A percentile compares a stretch with the other conserved stretches of the same genome.
These are phyloP conservation scores for Drepana arcuata DNA, from an alignment of 1,140 invertebrate genomes.

Conservation along the genomic window DNA sequence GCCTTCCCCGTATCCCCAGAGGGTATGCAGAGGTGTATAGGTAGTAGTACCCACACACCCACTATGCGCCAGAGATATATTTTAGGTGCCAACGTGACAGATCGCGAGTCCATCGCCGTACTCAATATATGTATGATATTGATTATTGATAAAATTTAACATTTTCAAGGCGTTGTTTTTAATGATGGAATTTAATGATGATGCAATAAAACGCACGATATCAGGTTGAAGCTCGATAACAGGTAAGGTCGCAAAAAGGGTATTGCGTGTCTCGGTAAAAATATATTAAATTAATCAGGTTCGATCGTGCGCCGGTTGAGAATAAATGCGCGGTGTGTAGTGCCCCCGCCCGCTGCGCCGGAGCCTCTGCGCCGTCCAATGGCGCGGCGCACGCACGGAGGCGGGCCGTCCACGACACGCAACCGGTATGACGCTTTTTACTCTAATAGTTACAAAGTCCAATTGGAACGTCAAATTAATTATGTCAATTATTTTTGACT, in stretches of 20 bases:
- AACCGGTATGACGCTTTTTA: slow-evolving; percentile 30
- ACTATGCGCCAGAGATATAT: no score
- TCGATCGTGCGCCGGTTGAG: slow-evolving; percentile 24
- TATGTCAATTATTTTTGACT: slow-evolving; percentile 33
- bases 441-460: slow-evolving; percentile 29
- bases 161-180: no score
- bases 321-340: slow-evolving; percentile 21
- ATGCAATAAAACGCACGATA: background rate
- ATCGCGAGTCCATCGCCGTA: no score
- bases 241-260: slow-evolving; percentile 29
- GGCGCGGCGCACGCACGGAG: slow-evolving; percentile 5
- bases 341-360: slow-evolving; percentile 15
- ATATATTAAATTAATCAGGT: slow-evolving; percentile 61
- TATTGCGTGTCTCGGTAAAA: slow-evolving; percentile 37
- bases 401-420: slow-evolving; percentile 15
- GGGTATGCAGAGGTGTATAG: no score
- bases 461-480: slow-evolving; percentile 40
- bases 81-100: no score
- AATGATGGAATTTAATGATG: no score
- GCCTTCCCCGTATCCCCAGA: no score
- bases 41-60: no score
- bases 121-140: no score
- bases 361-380: slow-evolving; percentile 17
- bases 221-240: background rate
- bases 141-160: no score